These are phyloP conservation scores for Nyctereutes procyonoides DNA, from an alignment of 2,113 vertebrate genomes.

Conservation along the genomic window DNA sequence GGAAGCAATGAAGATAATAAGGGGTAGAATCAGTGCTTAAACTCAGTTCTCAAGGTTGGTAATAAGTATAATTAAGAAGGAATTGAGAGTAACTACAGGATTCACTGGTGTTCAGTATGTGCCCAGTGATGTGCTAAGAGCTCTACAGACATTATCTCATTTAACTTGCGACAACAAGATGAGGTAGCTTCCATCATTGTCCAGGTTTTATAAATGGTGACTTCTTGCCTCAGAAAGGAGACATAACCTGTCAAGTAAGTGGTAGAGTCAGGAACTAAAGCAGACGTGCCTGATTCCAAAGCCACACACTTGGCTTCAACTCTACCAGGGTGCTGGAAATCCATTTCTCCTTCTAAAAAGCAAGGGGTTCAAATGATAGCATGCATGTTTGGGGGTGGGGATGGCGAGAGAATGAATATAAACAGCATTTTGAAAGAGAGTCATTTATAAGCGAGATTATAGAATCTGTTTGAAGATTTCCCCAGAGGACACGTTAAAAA, in stretches of 20 bases:
- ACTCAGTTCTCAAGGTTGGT: not conserved
- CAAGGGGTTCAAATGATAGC: not conserved
- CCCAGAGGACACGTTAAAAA: constrained; percentile 83
- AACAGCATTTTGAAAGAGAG: constrained; percentile 85
- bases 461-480: constrained; percentile 86
- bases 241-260: not conserved
- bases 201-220: not conserved
- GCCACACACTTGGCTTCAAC: not conserved
- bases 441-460: constrained; percentile 87
- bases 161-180: not conserved
- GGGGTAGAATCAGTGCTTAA: not conserved
- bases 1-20: not conserved
- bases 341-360: not conserved
- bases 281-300: not conserved
- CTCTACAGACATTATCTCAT: not conserved
- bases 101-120: not conserved
- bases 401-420: constrained; percentile 66
- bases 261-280: not conserved
- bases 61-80: not conserved
- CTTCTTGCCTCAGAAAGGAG: not conserved
- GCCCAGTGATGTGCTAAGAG: not conserved
- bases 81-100: not conserved
- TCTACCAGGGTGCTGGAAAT: not conserved
- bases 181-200: not conserved
- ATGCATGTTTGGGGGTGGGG: rapidly evolving